Evolutionary conservation across 2,113 vertebrate genomes (phyloP).

Genomic region (Tupaia chinensis): DNA sequence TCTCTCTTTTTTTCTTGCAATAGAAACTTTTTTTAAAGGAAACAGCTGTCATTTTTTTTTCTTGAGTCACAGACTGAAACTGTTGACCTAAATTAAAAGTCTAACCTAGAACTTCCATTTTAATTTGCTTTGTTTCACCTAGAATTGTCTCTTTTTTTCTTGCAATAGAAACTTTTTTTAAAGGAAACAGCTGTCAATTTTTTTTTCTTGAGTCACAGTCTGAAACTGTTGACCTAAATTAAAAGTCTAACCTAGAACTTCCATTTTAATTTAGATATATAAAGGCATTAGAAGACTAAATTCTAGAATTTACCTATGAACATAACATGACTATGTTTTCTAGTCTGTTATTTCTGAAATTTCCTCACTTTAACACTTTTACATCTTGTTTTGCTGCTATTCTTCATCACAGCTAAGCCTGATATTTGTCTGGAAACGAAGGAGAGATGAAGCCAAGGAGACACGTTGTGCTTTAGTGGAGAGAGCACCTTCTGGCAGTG

Average conservation of each 20-base stretch:
- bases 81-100: neutral
- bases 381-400: neutral
- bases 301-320: slow-evolving; percentile 14
- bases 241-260: neutral
- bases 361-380: neutral
- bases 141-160: neutral
- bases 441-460: neutral
- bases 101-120: neutral
- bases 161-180: neutral
- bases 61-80: neutral
- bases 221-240: neutral
- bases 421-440: neutral
- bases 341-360: neutral
- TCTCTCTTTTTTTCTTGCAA: neutral
- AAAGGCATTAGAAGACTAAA: neutral
- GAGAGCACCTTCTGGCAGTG: neutral
- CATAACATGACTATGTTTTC: neutral
- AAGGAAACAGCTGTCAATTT: neutral
- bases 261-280: neutral
- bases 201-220: neutral
- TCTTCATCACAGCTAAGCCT: neutral
- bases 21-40: neutral
- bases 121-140: neutral
- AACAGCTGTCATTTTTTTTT: neutral
- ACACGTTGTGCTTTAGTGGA: neutral